Conservation (phyloP, 1,140 invertebrate species). For the Meloidogyne floridensis region DNA sequence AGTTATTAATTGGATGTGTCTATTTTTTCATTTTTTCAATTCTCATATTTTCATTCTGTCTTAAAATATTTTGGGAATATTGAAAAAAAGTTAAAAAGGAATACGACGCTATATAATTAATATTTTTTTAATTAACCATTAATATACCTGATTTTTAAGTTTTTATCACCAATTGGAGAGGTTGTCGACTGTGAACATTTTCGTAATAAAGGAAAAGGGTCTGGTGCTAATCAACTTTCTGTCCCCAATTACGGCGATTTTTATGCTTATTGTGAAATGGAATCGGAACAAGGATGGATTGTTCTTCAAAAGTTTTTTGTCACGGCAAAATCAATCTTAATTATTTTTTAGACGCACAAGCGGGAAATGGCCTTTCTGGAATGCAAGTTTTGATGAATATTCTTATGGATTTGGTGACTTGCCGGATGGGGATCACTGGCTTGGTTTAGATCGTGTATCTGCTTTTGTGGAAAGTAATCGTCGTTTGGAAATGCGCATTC, state of each 20-base stretch:
- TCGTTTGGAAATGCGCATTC: slow-evolving; percentile 22
- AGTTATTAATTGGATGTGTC: background rate
- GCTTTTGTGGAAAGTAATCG: background rate
- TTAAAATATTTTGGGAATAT: no score
- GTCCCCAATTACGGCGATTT: slow-evolving; percentile 11
- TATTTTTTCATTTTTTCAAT: background rate
- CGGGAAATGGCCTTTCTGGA: slow-evolving; percentile 19
- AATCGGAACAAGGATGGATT: slow-evolving; percentile 24
- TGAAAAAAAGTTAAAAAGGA: no score
- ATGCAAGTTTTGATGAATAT: slow-evolving; percentile 18
- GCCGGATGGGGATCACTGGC: slow-evolving; percentile 9
- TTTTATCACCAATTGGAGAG: background rate
- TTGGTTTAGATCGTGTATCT: slow-evolving; percentile 11
- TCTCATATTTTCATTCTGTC: no score
- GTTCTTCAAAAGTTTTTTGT: slow-evolving; percentile 17
- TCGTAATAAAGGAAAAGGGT: background rate
- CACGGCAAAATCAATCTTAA: background rate
- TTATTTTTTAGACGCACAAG: slow-evolving; percentile 22
- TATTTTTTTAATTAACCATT: no score
- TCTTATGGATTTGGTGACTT: slow-evolving; percentile 18
- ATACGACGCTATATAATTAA: no score
- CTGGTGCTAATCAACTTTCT: slow-evolving; percentile 9
- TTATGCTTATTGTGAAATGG: slow-evolving; percentile 25
- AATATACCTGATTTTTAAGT: background rate
- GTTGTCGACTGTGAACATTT: slow-evolving; percentile 25